Conservation (phyloP, 2,888 invertebrate genomes). For the Tipula vernalis region DNA sequence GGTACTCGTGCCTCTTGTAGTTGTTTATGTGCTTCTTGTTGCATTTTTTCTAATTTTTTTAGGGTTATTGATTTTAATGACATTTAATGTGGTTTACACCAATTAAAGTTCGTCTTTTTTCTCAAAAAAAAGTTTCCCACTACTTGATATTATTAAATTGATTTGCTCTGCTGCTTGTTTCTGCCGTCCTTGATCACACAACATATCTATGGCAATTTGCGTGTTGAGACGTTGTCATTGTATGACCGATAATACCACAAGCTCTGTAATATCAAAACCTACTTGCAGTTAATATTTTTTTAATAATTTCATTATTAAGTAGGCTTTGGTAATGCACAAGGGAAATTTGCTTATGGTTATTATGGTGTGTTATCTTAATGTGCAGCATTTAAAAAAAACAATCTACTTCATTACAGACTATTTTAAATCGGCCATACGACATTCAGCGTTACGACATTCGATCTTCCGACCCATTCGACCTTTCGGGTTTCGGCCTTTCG, state of each 20-base stretch:
- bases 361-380: not conserved
- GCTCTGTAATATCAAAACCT: not conserved
- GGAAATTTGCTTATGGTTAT: not conserved
- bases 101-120: slow-evolving; percentile 59
- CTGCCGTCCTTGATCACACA: not conserved
- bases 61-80: slow-evolving; percentile 86
- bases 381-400: not conserved
- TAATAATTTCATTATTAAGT: no score
- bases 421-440: no score
- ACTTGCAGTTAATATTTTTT: no score
- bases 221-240: not conserved
- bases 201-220: not conserved
- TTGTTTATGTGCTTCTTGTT: slow-evolving; percentile 68
- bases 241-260: not conserved
- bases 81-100: slow-evolving; percentile 87
- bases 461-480: no score
- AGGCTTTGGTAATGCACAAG: no score
- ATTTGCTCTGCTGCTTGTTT: not conserved
- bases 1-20: slow-evolving; percentile 37
- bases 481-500: no score
- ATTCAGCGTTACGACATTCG: no score
- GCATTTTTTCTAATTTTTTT: slow-evolving; percentile 85
- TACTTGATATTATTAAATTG: slow-evolving; percentile 40
- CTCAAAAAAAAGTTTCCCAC: slow-evolving; percentile 60
- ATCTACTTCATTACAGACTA: not conserved